phyloP scores from a whole-genome alignment of 2,888 invertebrate genomes.

The Dichetophora obliterata region DNA sequence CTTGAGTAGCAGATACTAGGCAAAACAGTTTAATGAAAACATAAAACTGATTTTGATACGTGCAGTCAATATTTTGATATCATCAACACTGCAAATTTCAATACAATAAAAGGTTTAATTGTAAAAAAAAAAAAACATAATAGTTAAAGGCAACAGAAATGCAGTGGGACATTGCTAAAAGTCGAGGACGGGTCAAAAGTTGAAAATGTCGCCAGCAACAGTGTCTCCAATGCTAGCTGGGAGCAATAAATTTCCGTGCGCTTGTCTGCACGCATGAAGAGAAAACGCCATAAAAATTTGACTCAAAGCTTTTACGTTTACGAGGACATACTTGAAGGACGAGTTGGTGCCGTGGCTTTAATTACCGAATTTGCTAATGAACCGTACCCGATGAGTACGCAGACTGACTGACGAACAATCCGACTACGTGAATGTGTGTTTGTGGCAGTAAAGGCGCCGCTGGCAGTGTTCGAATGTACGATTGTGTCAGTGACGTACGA shows the following conservation, averaged over 20 bases:
- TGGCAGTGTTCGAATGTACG: neutral
- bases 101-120: too few relatives aligned
- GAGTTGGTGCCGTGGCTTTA: constrained; percentile 11
- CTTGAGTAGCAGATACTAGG: too few relatives aligned
- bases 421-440: too few relatives aligned
- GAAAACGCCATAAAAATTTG: constrained; percentile 12
- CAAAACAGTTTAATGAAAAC: too few relatives aligned
- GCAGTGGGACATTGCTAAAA: neutral
- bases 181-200: constrained; percentile 39
- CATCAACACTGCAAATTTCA: too few relatives aligned
- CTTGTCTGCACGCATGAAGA: neutral
- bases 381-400: neutral
- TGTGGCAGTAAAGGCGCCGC: neutral
- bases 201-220: constrained; percentile 40
- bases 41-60: too few relatives aligned
- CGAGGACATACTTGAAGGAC: neutral
- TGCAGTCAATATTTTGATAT: too few relatives aligned
- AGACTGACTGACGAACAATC: constrained; percentile 11
- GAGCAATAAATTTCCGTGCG: constrained; percentile 12
- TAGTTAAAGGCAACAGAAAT: too few relatives aligned
- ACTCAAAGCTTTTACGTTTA: neutral
- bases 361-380: constrained; percentile 35
- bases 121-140: too few relatives aligned
- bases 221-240: constrained; percentile 27
- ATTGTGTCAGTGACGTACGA: neutral